A percentile compares a stretch with the other conserved stretches of the same genome.
Conservation (phyloP, 2,113 vertebrate species). For the Leptocoma aspasia region DNA sequence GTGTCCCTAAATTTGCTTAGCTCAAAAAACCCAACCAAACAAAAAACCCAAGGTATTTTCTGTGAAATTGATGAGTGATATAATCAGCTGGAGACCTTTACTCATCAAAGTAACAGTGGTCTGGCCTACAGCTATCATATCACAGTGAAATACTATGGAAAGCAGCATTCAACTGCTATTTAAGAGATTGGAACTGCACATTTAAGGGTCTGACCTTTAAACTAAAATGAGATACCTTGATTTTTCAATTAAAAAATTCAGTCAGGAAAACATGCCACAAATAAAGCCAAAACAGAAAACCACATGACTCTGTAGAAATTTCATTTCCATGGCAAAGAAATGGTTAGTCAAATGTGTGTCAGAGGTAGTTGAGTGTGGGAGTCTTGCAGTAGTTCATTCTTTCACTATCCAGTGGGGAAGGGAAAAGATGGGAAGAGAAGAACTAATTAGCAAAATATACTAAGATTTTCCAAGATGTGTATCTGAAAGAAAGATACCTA, state of each 20-base stretch:
- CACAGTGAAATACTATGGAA: background rate
- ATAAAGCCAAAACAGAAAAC: background rate
- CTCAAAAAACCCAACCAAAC: background rate
- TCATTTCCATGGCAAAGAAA: background rate
- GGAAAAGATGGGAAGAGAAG: background rate
- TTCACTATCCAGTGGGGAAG: background rate
- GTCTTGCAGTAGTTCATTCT: background rate
- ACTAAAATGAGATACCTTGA: background rate
- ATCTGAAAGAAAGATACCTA: background rate
- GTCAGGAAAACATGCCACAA: background rate
- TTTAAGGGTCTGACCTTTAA: background rate
- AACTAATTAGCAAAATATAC: background rate
- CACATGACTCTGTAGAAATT: background rate
- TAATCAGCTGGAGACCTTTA: background rate
- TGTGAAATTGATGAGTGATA: background rate
- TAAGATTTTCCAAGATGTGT: background rate
- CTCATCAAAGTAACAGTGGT: background rate
- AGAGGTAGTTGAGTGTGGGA: background rate
- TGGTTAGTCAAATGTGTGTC: background rate
- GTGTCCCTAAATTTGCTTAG: background rate
- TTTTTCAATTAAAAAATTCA: background rate
- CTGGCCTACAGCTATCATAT: background rate
- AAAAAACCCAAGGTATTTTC: background rate
- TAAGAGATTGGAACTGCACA: background rate
- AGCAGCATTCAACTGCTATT: background rate